Evolutionary conservation across 1,140 invertebrate genomes (phyloP).

Genomic region (Drosophila virilis): DNA sequence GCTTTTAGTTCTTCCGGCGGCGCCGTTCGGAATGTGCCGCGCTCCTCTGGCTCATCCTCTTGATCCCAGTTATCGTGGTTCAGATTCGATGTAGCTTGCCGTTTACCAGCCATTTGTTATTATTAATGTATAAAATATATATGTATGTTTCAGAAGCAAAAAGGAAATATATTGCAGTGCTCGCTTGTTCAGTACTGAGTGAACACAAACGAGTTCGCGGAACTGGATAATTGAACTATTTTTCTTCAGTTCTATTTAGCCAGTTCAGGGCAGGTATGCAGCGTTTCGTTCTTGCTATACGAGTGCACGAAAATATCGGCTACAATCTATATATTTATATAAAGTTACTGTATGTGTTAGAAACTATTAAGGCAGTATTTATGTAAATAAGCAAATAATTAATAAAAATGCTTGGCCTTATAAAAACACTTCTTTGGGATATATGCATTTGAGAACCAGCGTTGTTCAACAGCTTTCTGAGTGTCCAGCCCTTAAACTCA

Average conservation of each 20-base stretch:
- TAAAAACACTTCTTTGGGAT: too few species aligned
- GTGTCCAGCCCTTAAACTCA: conserved; percentile 23
- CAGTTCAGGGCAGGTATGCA: neutral
- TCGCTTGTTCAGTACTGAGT: conserved; percentile 5
- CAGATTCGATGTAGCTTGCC: conserved; percentile 90
- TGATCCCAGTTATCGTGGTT: conserved; percentile 96
- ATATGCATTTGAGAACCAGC: neutral
- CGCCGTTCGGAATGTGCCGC: conserved; percentile 89
- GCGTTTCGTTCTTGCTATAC: neutral
- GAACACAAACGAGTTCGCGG: neutral
- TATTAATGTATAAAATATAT: conserved; percentile 6
- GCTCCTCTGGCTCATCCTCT: conserved; percentile 92
- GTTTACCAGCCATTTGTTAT: conserved; percentile 89
- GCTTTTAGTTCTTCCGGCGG: conserved; percentile 89
- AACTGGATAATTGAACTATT: neutral
- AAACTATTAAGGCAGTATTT: too few species aligned
- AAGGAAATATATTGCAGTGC: conserved; percentile 1
- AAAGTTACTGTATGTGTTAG: too few species aligned
- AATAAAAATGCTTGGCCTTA: too few species aligned
- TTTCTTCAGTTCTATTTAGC: neutral
- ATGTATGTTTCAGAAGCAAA: neutral
- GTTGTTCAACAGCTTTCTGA: neutral
- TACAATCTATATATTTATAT: too few species aligned
- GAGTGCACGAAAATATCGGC: too few species aligned
- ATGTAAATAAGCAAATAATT: too few species aligned